Conservation (phyloP, 2,888 invertebrate genomes). For the Calliphora vomitoria region DNA sequence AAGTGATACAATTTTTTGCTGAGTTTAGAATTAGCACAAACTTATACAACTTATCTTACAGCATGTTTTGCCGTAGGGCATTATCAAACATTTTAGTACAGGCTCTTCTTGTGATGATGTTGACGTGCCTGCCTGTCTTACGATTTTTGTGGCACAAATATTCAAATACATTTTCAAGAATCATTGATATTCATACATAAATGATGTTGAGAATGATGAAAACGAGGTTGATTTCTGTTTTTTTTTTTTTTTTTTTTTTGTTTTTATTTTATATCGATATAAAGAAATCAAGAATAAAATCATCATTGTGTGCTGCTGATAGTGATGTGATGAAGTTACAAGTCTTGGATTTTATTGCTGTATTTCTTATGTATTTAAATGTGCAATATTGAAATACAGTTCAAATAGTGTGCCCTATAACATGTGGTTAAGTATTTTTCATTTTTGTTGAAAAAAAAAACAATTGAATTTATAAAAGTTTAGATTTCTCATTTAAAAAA, state of each 20-base stretch:
- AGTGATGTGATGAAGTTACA: conserved; percentile 7
- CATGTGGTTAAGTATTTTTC: no score
- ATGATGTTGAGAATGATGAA: conserved; percentile 27
- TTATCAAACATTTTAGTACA: background rate
- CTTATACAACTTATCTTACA: background rate
- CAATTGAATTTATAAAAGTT: no score
- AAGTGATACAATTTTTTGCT: no score
- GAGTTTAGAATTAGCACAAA: conserved; percentile 2
- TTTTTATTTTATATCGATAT: background rate
- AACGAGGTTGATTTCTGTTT: background rate
- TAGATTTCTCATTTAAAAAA: background rate
- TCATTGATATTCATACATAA: conserved; percentile 56
- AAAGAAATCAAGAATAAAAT: conserved; percentile 37
- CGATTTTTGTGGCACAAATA: conserved; percentile 41
- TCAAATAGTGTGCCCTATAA: background rate
- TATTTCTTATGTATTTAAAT: conserved; percentile 3
- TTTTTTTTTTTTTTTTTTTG: background rate
- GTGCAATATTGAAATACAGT: conserved; percentile 29
- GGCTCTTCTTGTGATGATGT: background rate
- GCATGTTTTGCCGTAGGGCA: conserved; percentile 15
- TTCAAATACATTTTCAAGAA: conserved; percentile 58
- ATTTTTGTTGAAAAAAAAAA: no score
- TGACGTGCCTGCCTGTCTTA: background rate
- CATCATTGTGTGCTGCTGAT: background rate
- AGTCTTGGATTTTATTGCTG: background rate